These are phyloP conservation scores for Microtus oregoni DNA, from an alignment of 2,113 vertebrate genomes.

Conservation along the genomic window DNA sequence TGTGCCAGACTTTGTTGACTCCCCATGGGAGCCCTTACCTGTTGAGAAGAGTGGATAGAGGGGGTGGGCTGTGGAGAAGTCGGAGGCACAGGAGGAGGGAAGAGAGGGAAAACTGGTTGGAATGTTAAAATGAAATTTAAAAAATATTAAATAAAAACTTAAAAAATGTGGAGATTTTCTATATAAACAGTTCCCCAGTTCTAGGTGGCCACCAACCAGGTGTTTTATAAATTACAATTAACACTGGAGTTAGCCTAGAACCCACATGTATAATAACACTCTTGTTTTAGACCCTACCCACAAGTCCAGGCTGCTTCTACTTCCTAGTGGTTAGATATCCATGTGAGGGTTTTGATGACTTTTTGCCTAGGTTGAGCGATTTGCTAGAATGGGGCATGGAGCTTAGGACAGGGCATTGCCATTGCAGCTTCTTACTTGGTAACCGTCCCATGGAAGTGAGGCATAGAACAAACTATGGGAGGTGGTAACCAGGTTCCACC, in stretches of 20 bases:
- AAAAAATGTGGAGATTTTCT: not conserved
- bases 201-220: not conserved
- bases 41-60: too few relatives aligned
- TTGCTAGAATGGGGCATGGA: not conserved
- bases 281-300: not conserved
- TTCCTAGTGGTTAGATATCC: not conserved
- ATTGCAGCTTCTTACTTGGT: not conserved
- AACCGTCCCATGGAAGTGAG: not conserved
- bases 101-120: too few relatives aligned
- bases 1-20: too few relatives aligned
- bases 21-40: too few relatives aligned
- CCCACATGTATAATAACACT: not conserved
- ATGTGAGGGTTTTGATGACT: not conserved
- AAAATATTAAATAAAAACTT: too few relatives aligned
- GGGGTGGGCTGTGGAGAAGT: too few relatives aligned
- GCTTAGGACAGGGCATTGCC: not conserved
- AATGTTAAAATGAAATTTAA: too few relatives aligned
- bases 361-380: not conserved
- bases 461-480: too few relatives aligned
- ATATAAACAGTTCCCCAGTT: not conserved
- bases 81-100: too few relatives aligned
- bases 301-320: not conserved
- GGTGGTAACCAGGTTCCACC: accelerated
- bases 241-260: not conserved
- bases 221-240: not conserved